Evolutionary conservation across 2,888 invertebrate genomes (phyloP).

Genomic region (Drosophila meridiana): DNA sequence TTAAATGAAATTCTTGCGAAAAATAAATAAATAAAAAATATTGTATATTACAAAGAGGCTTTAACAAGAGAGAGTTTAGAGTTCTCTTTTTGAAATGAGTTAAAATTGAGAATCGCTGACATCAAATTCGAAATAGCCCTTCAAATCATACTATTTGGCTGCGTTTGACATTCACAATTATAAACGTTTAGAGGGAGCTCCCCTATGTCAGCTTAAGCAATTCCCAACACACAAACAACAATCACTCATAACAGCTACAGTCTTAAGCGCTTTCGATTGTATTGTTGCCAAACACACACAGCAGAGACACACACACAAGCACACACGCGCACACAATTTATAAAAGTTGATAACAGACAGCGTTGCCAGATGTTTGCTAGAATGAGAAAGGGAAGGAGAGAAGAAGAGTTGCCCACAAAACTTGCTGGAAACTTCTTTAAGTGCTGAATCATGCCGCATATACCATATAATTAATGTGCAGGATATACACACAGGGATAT

Average conservation of each 20-base stretch:
- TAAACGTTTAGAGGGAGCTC: neutral
- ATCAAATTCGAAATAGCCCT: no score
- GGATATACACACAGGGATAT: constrained; percentile 6
- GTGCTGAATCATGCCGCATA: constrained; percentile 59
- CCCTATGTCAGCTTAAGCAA: neutral
- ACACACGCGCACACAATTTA: constrained; percentile 21
- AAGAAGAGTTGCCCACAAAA: constrained; percentile 31
- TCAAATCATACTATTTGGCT: neutral
- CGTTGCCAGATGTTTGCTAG: constrained; percentile 44
- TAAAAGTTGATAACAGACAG: constrained; percentile 30
- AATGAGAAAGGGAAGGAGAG: neutral
- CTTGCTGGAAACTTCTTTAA: constrained; percentile 48
- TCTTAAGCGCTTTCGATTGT: constrained; percentile 15
- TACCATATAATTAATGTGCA: constrained; percentile 57
- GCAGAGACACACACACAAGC: neutral
- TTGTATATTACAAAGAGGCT: neutral
- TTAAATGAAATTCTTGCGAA: neutral
- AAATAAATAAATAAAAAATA: neutral
- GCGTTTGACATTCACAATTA: neutral
- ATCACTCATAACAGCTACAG: constrained; percentile 24
- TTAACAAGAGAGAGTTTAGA: neutral
- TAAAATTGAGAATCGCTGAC: neutral
- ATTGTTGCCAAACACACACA: constrained; percentile 28
- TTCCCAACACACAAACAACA: constrained; percentile 4
- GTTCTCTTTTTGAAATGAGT: no score